phyloP scores from a whole-genome alignment of 23 tunicate genomes.

The Phallusia fumigata region DNA sequence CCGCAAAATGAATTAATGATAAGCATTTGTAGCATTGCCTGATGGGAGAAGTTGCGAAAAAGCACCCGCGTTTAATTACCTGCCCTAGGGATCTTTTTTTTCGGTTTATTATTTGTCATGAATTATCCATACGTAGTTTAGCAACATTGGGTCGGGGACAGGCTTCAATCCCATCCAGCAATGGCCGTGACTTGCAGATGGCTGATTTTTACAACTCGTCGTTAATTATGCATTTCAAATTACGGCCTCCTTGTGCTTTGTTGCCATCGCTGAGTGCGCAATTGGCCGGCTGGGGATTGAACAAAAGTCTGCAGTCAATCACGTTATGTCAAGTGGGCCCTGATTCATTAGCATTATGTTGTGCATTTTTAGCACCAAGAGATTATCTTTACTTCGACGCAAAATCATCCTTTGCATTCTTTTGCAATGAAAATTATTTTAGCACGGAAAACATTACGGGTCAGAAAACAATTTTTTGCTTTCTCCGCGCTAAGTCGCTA shows the following conservation, averaged over 20 bases:
- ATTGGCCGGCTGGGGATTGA: neutral
- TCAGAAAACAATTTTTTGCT: too few species aligned
- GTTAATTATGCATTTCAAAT: conserved; percentile 13
- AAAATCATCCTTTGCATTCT: too few species aligned
- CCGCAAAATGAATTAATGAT: conserved; percentile 1
- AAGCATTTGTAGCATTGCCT: neutral
- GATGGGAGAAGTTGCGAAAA: neutral
- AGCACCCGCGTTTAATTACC: neutral
- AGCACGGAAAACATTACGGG: too few species aligned
- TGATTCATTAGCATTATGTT: too few species aligned
- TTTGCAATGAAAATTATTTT: too few species aligned
- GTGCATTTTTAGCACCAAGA: too few species aligned
- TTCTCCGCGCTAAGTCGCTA: too few species aligned
- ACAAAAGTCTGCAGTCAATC: too few species aligned
- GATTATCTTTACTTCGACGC: too few species aligned
- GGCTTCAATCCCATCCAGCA: neutral
- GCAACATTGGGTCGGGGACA: neutral
- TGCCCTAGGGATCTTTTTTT: neutral
- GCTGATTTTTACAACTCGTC: neutral
- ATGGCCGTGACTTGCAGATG: conserved; percentile 5
- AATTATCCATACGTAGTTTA: neutral
- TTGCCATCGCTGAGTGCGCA: neutral
- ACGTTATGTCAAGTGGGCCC: too few species aligned
- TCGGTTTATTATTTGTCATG: conserved; percentile 5
- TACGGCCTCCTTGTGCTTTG: neutral